Evolutionary conservation across 2,113 vertebrate species (phyloP), one percentile per base, ranked within the genome.

Genomic region (Heterocephalus glaber): DNA sequence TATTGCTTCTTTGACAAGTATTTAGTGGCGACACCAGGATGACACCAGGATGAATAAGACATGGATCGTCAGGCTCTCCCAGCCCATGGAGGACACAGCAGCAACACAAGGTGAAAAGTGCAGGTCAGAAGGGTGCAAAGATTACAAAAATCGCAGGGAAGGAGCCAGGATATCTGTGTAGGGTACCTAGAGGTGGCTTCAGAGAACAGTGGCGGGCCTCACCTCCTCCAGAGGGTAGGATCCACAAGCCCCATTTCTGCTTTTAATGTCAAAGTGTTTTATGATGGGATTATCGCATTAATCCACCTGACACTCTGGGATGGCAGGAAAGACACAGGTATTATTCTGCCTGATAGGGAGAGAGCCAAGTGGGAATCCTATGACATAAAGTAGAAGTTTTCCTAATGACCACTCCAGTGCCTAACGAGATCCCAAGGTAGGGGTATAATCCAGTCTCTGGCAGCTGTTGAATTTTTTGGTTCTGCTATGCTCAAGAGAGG

Each of bases 221-320:
- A 41, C 6, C 52, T 19, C 13, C 13, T 58, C 28, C 47, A 28
- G 41, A 13, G 22, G 14, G 16, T 13, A 28, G n/a, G 56, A 44
- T 47, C 65, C 58, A 44, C 65, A 81, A 52, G 19, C 60, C 20
- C n/a, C 14, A 49, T 38, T 79, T 92, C 84, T 80, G n/a, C 77
- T 90, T 90, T 60, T 80, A 66, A 82, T 66, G 77, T 90, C 63
- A 65, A 72, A 93, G 80, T 93, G 26, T 83, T 89, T 77, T 30
- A 80, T 19, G 13, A 11, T 56, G 22, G 60, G 63, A 52, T 94
- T 49, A 90, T 56, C 33, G 77, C 80, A 49, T 70, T 38, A 70
- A 77, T 80, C 66, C 63, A 72, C 30, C 63, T 49, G 33, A 63
- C 1, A 41, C 8, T 35, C 38, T 84, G 65, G 35, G 33, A 38